A percentile compares a stretch with the other conserved stretches of the same genome.
Conservation (phyloP, 2,113 vertebrate genomes). For the Poecilia latipinna region DNA sequence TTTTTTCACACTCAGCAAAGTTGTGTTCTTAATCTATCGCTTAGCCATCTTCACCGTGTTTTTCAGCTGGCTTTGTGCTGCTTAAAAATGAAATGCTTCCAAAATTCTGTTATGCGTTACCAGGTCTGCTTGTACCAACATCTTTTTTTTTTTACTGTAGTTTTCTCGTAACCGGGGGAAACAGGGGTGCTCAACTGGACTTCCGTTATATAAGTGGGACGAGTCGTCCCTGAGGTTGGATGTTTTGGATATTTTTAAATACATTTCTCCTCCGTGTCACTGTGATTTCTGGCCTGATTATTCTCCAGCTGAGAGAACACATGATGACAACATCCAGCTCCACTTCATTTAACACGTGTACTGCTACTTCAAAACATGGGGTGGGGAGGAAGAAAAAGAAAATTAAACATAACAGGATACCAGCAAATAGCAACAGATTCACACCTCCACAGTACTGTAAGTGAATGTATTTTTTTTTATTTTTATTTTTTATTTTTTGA, state of each 20-base stretch:
- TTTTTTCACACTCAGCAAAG: too few species aligned
- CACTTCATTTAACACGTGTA: background rate
- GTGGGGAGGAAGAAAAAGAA: background rate
- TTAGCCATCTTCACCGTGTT: background rate
- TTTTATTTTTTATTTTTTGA: background rate
- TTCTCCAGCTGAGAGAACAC: constrained; percentile 32
- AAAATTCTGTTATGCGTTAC: too few species aligned
- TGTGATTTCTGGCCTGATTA: constrained; percentile 60
- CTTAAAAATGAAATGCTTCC: too few species aligned
- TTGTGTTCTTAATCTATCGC: background rate
- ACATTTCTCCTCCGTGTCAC: constrained; percentile 41
- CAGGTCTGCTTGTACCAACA: background rate
- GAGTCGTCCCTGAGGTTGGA: constrained; percentile 42
- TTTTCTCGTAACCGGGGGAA: constrained; percentile 17
- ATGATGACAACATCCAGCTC: constrained; percentile 9
- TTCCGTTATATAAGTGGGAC: constrained; percentile 44
- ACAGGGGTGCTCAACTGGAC: constrained; percentile 15
- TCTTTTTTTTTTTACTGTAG: background rate
- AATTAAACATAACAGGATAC: too few species aligned
- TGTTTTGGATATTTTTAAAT: constrained; percentile 64
- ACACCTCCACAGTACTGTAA: background rate
- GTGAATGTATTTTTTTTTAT: background rate
- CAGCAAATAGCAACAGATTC: background rate
- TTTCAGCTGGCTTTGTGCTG: too few species aligned
- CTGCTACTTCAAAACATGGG: background rate